Base-by-base conservation (phyloP, 2,113 vertebrate species). In the Otis tarda region DNA sequence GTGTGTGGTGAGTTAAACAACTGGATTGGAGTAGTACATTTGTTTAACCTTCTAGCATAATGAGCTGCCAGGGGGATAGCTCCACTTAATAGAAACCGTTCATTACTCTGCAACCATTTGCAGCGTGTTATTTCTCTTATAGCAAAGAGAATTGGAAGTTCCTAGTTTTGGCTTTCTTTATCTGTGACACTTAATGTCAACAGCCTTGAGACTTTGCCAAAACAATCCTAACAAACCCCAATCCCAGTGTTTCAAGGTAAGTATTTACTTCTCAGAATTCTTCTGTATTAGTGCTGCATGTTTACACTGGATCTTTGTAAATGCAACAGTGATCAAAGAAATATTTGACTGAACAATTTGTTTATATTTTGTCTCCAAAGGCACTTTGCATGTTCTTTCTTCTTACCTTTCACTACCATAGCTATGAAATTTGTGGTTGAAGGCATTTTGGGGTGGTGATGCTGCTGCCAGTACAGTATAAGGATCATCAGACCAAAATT, bases 21-120 rank as follows among this genome's bases (percentile, higher is more conserved):
- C 91, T 97, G 96, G 88, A 94, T 97, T 96, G 96, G 97, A 96
- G 95, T 95, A 96, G 91, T 97, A 94, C 86, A 91, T 97, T 97
- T 97, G 94, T 96, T 97, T 97, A 97, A 97, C 96, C 96, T 97
- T 93, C 93, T 57, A 93, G 97, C 88, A 95, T 97, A 97, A 97
- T 94, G 94, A 97, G 96, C 96, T 97, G 96, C 96, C 94, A 95
- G 81, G 96, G 94, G 96, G 95, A 97, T 97, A 97, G 94, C 93
- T 97, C 97, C 94, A 97, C 96, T 97, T 97, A 97, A 93, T 68
- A 96, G 95, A 90, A 95, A 93, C 93, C 73, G 82, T 97, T 96
- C 94, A 78, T 97, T 97, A 97, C 94, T 96, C 97, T 94, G 95
- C 94, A 97, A 95, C 89, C 96, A 94, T 97, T 97, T 95, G 92